Evolutionary conservation across 2,888 invertebrate species (phyloP).

Genomic region (Agrilus cyanescens): DNA sequence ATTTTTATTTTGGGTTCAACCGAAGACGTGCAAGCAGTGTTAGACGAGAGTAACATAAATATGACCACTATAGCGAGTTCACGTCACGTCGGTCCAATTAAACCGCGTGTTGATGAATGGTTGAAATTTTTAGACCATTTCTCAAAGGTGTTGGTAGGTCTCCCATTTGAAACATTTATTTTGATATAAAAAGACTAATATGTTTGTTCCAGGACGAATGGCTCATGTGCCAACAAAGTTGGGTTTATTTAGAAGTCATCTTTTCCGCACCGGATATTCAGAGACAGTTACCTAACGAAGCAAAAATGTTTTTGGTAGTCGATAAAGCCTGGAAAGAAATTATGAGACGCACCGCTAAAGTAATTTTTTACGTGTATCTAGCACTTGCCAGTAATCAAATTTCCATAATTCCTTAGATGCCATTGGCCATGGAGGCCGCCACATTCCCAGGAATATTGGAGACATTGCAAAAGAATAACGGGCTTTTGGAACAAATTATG

Average conservation of each 20-base stretch:
- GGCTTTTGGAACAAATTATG: constrained; percentile 74
- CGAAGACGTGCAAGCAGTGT: constrained; percentile 69
- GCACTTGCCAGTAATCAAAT: constrained; percentile 63
- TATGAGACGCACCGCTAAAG: constrained; percentile 70
- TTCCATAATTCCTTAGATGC: constrained; percentile 38
- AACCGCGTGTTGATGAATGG: constrained; percentile 75
- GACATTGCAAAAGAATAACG: constrained; percentile 59
- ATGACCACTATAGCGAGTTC: constrained; percentile 81
- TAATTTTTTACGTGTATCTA: constrained; percentile 23
- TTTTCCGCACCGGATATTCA: constrained; percentile 92
- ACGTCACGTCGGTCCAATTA: constrained; percentile 75
- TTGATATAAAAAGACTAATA: too few species aligned
- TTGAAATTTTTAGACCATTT: constrained; percentile 63
- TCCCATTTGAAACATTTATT: neutral
- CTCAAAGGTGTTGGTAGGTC: constrained; percentile 60
- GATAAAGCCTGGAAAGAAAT: constrained; percentile 87
- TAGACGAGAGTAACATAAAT: constrained; percentile 81
- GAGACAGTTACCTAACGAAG: constrained; percentile 81
- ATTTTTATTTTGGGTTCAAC: constrained; percentile 72
- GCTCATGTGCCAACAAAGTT: constrained; percentile 80
- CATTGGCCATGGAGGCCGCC: constrained; percentile 71
- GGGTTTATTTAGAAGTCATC: constrained; percentile 90
- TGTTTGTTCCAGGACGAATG: constrained; percentile 62
- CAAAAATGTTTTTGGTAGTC: constrained; percentile 72
- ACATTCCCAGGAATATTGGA: constrained; percentile 60